Conservation (phyloP, 37 sponge, comb jelly and placozoan species). For the Agelas oroides region DNA sequence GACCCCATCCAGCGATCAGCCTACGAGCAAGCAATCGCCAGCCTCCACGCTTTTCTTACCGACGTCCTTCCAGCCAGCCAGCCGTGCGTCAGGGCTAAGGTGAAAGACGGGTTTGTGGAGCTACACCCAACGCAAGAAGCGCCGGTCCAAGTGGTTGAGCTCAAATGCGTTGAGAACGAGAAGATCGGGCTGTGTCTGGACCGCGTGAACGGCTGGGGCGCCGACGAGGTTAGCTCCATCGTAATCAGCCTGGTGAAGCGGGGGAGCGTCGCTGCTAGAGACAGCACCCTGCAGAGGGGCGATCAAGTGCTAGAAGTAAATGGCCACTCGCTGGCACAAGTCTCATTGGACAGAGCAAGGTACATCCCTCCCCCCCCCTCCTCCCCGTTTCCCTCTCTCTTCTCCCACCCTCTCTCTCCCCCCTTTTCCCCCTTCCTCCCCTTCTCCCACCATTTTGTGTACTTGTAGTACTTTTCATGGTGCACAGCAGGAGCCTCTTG, state of each 20-base stretch:
- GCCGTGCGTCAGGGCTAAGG: slow-evolving; percentile 34
- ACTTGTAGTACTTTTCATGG: too few relatives aligned
- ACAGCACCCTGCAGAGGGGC: slow-evolving; percentile 53
- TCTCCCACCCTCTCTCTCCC: neutral
- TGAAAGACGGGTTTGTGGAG: slow-evolving; percentile 2
- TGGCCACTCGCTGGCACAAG: slow-evolving; percentile 58
- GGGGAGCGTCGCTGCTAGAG: slow-evolving; percentile 46
- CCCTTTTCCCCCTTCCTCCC: too few relatives aligned
- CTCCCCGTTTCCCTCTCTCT: neutral
- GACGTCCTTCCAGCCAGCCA: slow-evolving; percentile 71
- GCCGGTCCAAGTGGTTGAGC: slow-evolving; percentile 32
- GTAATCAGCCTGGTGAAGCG: slow-evolving; percentile 69
- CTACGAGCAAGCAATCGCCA: slow-evolving; percentile 62
- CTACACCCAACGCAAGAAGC: slow-evolving; percentile 9
- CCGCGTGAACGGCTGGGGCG: slow-evolving; percentile 10
- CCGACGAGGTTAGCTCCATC: slow-evolving; percentile 14
- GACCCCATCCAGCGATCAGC: slow-evolving; percentile 20
- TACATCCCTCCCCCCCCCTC: slow-evolving; percentile 5
- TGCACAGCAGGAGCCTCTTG: too few relatives aligned
- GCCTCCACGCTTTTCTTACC: slow-evolving; percentile 61
- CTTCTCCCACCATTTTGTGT: too few relatives aligned
- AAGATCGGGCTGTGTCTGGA: slow-evolving; percentile 68
- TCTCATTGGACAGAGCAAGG: slow-evolving; percentile 81
- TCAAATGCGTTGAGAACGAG: slow-evolving; percentile 21
- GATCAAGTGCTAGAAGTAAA: slow-evolving; percentile 79